Percentiles rank a stretch among this genome's conserved stretches.
phyloP scores from a whole-genome alignment of 2,797 vertebrate species.

The Nannoperca obscura region DNA sequence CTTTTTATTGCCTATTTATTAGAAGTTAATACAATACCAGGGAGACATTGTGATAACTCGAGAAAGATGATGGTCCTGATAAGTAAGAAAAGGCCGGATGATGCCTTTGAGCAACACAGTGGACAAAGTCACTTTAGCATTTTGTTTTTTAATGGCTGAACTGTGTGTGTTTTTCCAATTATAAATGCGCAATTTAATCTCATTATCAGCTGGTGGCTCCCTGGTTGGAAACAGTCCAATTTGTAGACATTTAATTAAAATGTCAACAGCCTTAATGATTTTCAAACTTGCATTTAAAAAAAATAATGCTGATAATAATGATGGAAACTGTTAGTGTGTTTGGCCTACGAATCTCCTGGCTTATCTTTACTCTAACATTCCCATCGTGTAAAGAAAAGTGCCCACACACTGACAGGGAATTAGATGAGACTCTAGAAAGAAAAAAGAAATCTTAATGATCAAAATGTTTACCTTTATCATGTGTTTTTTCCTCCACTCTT shows the following conservation, averaged over 20 bases:
- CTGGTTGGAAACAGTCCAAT: constrained; percentile 16
- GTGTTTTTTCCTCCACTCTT: background rate
- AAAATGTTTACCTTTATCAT: background rate
- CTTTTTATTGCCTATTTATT: constrained; percentile 55
- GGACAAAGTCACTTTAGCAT: background rate
- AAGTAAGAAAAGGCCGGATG: background rate
- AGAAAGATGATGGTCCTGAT: background rate
- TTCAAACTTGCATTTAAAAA: background rate
- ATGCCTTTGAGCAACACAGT: background rate
- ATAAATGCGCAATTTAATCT: constrained; percentile 30
- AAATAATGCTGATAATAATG: background rate
- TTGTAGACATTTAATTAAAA: constrained; percentile 32
- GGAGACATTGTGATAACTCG: background rate
- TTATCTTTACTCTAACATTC: background rate
- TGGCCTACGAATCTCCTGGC: background rate
- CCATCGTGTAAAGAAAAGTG: background rate
- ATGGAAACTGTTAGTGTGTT: background rate
- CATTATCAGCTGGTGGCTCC: constrained; percentile 25
- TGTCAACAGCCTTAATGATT: constrained; percentile 2
- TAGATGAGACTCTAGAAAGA: background rate
- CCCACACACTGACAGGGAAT: background rate
- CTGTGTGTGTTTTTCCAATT: background rate
- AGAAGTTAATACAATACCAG: constrained; percentile 23
- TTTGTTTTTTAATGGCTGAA: background rate
- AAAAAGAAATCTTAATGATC: background rate